A percentile compares a stretch with the other conserved stretches of the same genome.
Conservation (phyloP, 2,888 invertebrate species). For the Lutraria lutraria region DNA sequence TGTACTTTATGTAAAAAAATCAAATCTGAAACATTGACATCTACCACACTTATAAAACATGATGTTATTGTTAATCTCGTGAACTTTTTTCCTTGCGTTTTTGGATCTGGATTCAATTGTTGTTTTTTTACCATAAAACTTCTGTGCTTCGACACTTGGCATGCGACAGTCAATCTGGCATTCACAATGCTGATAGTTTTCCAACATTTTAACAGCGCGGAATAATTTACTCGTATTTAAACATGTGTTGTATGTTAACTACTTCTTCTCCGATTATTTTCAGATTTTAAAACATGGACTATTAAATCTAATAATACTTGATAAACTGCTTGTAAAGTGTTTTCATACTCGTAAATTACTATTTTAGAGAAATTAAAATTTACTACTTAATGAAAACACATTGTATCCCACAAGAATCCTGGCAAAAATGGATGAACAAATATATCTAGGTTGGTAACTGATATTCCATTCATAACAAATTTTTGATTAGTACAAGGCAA, state of each 20-base stretch:
- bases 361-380: too few relatives aligned
- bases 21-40: not conserved
- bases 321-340: too few relatives aligned
- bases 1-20: conserved; percentile 2
- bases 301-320: too few relatives aligned
- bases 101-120: not conserved
- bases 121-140: conserved; percentile 1
- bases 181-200: not conserved
- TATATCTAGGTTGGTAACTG: too few relatives aligned
- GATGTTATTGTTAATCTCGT: not conserved
- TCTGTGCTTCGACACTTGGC: not conserved
- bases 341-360: too few relatives aligned
- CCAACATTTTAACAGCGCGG: not conserved
- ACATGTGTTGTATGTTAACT: not conserved
- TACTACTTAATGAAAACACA: too few relatives aligned
- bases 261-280: not conserved
- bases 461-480: too few relatives aligned
- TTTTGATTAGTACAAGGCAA: too few relatives aligned
- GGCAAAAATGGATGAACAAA: too few relatives aligned
- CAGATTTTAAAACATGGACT: too few relatives aligned
- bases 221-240: too few relatives aligned
- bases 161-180: conserved; percentile 15
- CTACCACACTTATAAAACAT: not conserved
- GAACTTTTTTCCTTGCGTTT: not conserved
- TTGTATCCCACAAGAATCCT: too few relatives aligned